phyloP scores from a whole-genome alignment of 2,888 invertebrate species.

The Xestobium rufovillosum region DNA sequence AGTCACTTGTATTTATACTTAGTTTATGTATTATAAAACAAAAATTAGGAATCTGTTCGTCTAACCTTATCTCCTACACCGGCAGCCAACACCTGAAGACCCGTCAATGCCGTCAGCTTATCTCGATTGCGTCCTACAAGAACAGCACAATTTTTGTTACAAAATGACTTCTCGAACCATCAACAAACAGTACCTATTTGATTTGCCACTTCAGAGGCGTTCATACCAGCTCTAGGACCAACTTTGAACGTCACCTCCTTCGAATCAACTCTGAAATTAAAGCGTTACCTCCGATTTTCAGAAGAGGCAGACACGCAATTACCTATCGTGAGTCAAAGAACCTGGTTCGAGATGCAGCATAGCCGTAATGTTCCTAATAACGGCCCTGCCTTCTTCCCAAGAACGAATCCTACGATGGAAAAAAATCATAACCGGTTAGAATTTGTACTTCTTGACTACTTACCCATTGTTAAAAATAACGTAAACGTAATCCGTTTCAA shows the following conservation, averaged over 20 bases:
- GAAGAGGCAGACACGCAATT: too few species aligned
- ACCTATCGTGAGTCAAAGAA: conserved; percentile 59
- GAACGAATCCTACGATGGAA: conserved; percentile 45
- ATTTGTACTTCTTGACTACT: too few species aligned
- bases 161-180: conserved; percentile 29
- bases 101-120: conserved; percentile 56
- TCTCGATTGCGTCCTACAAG: conserved; percentile 55
- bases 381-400: conserved; percentile 67
- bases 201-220: conserved; percentile 58
- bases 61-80: conserved; percentile 76
- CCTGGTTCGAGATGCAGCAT: conserved; percentile 59
- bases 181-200: conserved; percentile 64
- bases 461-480: conserved; percentile 69
- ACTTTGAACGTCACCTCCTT: conserved; percentile 75
- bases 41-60: too few species aligned
- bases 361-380: conserved; percentile 62
- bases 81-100: conserved; percentile 61
- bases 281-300: too few species aligned
- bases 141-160: conserved; percentile 6
- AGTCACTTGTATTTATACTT: too few species aligned
- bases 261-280: conserved; percentile 57
- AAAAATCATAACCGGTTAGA: conserved; percentile 4
- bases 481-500: conserved; percentile 73
- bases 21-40: too few species aligned
- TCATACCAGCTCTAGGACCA: conserved; percentile 53